phyloP scores from a whole-genome alignment of 2,113 vertebrate species.

The Periophthalmodon schlosseri region DNA sequence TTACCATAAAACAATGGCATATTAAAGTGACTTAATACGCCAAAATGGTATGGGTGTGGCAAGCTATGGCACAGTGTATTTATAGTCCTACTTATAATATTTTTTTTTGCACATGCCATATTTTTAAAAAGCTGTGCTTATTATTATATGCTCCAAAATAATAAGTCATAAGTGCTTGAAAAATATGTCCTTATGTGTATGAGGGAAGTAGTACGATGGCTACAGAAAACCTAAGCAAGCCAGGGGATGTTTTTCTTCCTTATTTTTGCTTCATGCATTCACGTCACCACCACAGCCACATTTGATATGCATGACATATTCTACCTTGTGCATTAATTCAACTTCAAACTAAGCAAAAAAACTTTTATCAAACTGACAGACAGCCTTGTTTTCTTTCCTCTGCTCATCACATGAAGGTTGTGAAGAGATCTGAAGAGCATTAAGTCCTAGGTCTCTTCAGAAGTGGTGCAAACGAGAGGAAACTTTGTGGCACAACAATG shows the following conservation, averaged over 20 bases:
- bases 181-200: not conserved
- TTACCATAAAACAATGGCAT: not conserved
- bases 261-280: not conserved
- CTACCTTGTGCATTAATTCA: not conserved
- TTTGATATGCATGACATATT: not conserved
- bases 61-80: not conserved
- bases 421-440: conserved; percentile 3
- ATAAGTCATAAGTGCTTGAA: not conserved
- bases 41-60: not conserved
- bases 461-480: conserved; percentile 43
- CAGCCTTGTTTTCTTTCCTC: conserved; percentile 12
- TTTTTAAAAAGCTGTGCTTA: not conserved
- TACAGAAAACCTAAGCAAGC: not conserved
- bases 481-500: conserved; percentile 47
- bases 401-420: conserved; percentile 13
- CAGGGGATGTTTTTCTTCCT: not conserved
- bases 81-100: not conserved
- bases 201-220: not conserved
- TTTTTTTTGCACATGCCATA: not conserved
- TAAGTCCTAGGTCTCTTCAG: conserved; percentile 8
- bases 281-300: not conserved
- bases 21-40: not conserved
- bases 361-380: conserved; percentile 31
- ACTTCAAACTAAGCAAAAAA: conserved; percentile 9
- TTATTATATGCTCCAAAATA: not conserved